Evolutionary conservation across 2,888 invertebrate genomes (phyloP).

Genomic region (Heliconius sara): DNA sequence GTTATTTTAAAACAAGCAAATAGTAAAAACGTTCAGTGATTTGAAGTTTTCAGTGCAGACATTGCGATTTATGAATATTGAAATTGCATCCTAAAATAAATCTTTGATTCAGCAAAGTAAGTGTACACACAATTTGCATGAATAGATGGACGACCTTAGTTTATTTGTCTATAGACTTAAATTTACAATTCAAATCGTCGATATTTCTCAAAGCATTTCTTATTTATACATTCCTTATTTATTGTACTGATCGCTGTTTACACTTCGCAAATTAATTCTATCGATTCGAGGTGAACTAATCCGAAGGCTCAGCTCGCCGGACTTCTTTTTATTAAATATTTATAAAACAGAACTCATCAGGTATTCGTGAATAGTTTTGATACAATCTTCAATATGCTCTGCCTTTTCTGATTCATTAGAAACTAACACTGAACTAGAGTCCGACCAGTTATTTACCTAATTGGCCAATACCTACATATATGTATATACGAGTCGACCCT

Average conservation of each 20-base stretch:
- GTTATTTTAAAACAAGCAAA: constrained; percentile 15
- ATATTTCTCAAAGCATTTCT: constrained; percentile 46
- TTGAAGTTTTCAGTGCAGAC: constrained; percentile 33
- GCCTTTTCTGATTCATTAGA: constrained; percentile 36
- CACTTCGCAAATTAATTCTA: constrained; percentile 44
- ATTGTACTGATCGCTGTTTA: constrained; percentile 46
- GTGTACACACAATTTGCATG: constrained; percentile 48
- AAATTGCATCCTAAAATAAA: constrained; percentile 44
- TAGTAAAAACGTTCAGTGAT: constrained; percentile 9
- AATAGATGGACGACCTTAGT: constrained; percentile 45
- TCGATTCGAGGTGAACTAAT: constrained; percentile 37
- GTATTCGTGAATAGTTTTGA: constrained; percentile 17
- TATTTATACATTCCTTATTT: constrained; percentile 47
- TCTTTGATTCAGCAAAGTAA: constrained; percentile 44
- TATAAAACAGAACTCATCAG: constrained; percentile 11
- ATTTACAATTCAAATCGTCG: constrained; percentile 49
- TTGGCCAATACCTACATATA: constrained; percentile 48
- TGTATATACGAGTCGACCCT: constrained; percentile 39
- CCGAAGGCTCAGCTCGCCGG: constrained; percentile 23
- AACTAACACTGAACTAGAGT: constrained; percentile 45
- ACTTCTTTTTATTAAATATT: constrained; percentile 12
- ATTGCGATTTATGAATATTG: constrained; percentile 44
- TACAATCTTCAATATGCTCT: constrained; percentile 14
- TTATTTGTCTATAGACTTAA: constrained; percentile 47
- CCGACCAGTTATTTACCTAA: constrained; percentile 52